phyloP scores from a whole-genome alignment of 1,140 invertebrate genomes.

The Drosophila seguyi region DNA sequence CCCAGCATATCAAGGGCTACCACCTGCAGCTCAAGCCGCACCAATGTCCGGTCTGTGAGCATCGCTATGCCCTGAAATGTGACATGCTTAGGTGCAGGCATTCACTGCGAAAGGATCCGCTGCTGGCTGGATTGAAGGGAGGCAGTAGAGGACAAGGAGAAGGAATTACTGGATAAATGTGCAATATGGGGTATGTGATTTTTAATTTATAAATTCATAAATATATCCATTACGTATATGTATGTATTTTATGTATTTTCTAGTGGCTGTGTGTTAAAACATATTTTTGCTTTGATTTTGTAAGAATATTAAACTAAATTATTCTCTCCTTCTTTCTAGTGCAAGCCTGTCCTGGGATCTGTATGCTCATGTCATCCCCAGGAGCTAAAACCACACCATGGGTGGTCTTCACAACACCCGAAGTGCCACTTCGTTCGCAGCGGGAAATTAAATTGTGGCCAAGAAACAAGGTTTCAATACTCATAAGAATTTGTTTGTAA shows the following conservation, averaged over 20 bases:
- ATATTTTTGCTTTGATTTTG: too few relatives aligned
- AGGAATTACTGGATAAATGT: background rate
- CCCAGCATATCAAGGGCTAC: constrained; percentile 78
- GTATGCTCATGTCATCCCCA: background rate
- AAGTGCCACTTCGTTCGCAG: background rate
- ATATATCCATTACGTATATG: too few relatives aligned
- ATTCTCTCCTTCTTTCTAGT: background rate
- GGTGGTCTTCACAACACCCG: constrained; percentile 11
- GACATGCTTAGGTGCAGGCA: constrained; percentile 83
- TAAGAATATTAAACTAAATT: too few relatives aligned
- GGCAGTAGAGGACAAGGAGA: background rate
- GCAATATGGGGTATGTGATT: background rate
- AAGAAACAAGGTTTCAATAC: constrained; percentile 8
- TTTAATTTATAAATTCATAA: background rate
- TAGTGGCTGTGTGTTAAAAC: too few relatives aligned
- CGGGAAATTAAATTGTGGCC: background rate
- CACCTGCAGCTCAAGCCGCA: constrained; percentile 80
- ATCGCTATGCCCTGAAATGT: constrained; percentile 79
- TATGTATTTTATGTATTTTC: too few relatives aligned
- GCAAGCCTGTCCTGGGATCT: background rate
- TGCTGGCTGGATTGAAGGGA: background rate
- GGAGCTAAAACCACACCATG: constrained; percentile 5
- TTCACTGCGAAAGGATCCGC: constrained; percentile 47
- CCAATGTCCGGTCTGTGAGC: constrained; percentile 74
- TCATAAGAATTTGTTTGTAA: background rate